Base-by-base conservation (phyloP, 2,113 vertebrate species). In the Nematolebias whitei region DNA sequence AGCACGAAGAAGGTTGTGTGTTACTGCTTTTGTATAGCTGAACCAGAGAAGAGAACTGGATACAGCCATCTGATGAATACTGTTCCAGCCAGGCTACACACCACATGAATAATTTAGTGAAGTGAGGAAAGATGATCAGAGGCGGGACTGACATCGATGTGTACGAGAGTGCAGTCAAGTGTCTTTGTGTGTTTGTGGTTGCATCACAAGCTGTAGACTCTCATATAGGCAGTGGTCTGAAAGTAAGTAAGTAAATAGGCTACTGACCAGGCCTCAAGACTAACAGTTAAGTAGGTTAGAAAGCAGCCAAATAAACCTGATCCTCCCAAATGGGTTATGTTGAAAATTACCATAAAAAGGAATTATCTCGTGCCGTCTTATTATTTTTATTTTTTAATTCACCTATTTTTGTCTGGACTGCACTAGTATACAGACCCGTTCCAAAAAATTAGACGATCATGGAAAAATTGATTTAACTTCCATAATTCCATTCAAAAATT, bases 91-190 rank as follows among this genome's bases (percentile, higher is more conserved):
- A 68, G 84, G 81, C 82, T 68, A 72, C 78, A 84, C 76, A 79
- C 57, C 52, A 43, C 78, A 87, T 93, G 69, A 92, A 93, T 92
- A 90, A 92, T 92, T 90, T 53, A 93, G 75, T n/a, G 55, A 43
- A 48, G 62, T 43, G 70, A 62, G 38, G 90, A 90, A 91, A 93
- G 73, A 73, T 72, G 88, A 92, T 90, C 89, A 49, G 64, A 65
- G 59, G 54, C 20, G 68, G 66, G 84, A 78, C 66, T 12, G 83
- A 65, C 71, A 59, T 59, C 3, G 18, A 24, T 76, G 45, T 73
- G 35, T 68, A 70, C 20, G 3, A n/a, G n/a, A 11, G 64, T 14
- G 51, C 64, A 66, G 50, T 49, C 58, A 56, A 12, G 18, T 64
- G 39, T 22, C 20, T 68, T 4, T 62, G 26, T 43, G 44, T 39